These are phyloP conservation scores for Tachysurus vachellii DNA, from an alignment of 2,113 vertebrate genomes.

Conservation along the genomic window DNA sequence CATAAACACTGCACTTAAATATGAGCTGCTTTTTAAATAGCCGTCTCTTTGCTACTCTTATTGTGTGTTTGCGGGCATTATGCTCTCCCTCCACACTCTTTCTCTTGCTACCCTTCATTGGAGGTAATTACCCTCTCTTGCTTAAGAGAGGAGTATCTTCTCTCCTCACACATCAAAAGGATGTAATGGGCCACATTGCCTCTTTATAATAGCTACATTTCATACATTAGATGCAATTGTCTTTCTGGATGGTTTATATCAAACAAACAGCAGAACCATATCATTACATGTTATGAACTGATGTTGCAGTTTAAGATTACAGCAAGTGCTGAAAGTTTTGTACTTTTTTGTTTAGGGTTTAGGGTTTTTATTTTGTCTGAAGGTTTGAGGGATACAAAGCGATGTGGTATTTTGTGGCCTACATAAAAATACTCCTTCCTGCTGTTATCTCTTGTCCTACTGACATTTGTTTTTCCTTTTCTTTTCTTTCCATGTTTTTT, in stretches of 20 bases:
- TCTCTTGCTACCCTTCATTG: slow-evolving; percentile 43
- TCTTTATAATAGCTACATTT: slow-evolving; percentile 43
- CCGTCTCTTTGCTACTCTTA: slow-evolving; percentile 40
- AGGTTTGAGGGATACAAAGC: neutral
- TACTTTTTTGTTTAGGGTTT: neutral
- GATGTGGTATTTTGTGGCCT: slow-evolving; percentile 8
- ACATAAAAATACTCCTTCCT: neutral
- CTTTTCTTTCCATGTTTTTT: slow-evolving; percentile 21
- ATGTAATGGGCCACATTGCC: slow-evolving; percentile 45
- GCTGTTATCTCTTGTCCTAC: slow-evolving; percentile 18
- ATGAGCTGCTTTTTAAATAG: slow-evolving; percentile 47
- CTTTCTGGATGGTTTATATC: slow-evolving; percentile 25
- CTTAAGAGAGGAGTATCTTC: slow-evolving; percentile 36
- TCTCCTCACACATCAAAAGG: slow-evolving; percentile 47
- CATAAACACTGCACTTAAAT: slow-evolving; percentile 51
- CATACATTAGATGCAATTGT: slow-evolving; percentile 39
- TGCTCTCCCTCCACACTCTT: slow-evolving; percentile 9
- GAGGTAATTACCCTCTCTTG: slow-evolving; percentile 52
- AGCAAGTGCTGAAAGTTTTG: neutral
- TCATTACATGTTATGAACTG: neutral
- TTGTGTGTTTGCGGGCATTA: slow-evolving; percentile 49
- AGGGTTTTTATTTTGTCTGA: neutral
- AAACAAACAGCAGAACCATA: slow-evolving; percentile 15
- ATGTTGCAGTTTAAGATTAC: neutral
- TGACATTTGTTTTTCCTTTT: slow-evolving; percentile 40